phyloP scores from a whole-genome alignment of 2,797 vertebrate genomes.

The Enteromius treurensis region DNA sequence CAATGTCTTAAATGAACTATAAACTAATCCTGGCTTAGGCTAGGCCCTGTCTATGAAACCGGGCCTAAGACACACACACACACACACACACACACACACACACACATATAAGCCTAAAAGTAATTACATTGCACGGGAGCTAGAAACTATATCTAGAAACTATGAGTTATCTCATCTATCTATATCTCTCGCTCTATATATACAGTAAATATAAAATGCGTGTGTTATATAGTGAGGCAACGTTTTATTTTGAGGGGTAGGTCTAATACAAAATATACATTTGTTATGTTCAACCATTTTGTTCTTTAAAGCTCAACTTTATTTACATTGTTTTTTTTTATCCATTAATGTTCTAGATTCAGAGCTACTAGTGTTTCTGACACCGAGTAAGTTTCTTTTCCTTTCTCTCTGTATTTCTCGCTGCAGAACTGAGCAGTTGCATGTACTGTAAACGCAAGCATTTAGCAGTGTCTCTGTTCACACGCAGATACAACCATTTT shows the following conservation, averaged over 20 bases:
- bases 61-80: not conserved
- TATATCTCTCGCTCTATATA: not conserved
- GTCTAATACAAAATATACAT: not conserved
- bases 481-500: constrained; percentile 15
- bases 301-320: constrained; percentile 14
- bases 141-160: not conserved
- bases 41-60: no score
- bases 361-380: constrained; percentile 93
- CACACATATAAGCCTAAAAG: not conserved
- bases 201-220: not conserved
- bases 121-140: not conserved
- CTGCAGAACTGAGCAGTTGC: constrained; percentile 45
- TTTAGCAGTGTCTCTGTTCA: constrained; percentile 56
- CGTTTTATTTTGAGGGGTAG: not conserved
- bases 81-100: no score
- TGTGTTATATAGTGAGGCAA: not conserved
- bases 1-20: no score
- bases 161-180: no score
- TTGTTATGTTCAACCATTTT: constrained; percentile 9
- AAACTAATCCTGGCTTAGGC: no score
- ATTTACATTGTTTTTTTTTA: constrained; percentile 47
- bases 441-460: constrained; percentile 72
- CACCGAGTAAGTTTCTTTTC: constrained; percentile 88
- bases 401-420: constrained; percentile 48
- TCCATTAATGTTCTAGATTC: constrained; percentile 93